These are phyloP conservation scores for Crotophaga sulcirostris DNA, from an alignment of 2,113 vertebrate species.

Conservation along the genomic window DNA sequence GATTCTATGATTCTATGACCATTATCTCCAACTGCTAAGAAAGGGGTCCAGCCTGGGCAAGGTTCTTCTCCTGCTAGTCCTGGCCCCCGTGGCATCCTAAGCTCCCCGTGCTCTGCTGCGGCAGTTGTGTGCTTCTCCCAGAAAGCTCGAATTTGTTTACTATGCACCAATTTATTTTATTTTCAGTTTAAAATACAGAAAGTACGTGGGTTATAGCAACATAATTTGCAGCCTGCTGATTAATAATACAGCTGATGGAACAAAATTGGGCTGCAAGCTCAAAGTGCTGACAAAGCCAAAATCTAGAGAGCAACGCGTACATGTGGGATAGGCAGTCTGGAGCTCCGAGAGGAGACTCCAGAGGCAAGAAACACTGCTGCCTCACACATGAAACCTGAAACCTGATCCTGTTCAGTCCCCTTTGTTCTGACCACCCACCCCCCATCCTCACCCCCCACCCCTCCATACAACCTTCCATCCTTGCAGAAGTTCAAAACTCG, in stretches of 20 bases:
- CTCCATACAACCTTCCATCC: rapidly evolving
- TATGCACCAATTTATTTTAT: neutral
- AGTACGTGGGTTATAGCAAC: neutral
- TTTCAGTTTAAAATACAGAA: neutral
- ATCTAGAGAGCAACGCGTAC: neutral
- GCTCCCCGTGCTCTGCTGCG: rapidly evolving
- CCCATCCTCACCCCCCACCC: no score
- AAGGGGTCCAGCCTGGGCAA: rapidly evolving
- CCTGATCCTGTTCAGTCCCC: rapidly evolving
- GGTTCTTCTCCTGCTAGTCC: neutral
- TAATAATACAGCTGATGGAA: conserved; percentile 44
- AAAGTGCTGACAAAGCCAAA: conserved; percentile 35
- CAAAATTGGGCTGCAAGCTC: neutral
- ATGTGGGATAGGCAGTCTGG: neutral
- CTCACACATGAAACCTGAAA: neutral
- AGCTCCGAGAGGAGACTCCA: neutral
- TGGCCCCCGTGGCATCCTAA: neutral
- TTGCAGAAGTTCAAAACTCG: neutral
- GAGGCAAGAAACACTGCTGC: neutral
- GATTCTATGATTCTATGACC: no score
- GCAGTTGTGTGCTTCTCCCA: rapidly evolving
- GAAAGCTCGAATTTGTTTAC: conserved; percentile 30
- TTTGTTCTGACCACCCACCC: no score
- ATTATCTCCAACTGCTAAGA: no score
- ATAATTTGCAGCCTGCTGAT: conserved; percentile 56